Conservation (phyloP, 2,888 invertebrate species). For the Cerastoderma edule region DNA sequence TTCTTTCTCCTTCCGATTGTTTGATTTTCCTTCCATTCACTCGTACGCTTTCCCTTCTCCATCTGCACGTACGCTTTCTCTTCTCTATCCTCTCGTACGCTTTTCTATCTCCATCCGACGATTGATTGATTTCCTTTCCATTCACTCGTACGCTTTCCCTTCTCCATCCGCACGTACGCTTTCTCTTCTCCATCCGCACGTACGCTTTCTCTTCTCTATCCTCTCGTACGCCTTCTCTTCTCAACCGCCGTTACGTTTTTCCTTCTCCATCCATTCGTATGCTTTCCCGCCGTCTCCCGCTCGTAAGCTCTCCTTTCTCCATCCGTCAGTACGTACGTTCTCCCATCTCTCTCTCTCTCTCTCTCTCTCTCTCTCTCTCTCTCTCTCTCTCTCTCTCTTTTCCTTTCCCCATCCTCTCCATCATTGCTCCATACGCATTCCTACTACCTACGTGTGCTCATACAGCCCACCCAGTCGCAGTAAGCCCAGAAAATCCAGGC, state of each 20-base stretch:
- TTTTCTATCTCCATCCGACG: neutral
- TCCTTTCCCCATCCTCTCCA: neutral
- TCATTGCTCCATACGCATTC: neutral
- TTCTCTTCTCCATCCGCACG: neutral
- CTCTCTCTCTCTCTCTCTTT: conserved; percentile 8
- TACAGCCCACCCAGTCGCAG: no score
- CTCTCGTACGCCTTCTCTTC: neutral
- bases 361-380: conserved; percentile 19
- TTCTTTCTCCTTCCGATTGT: no score
- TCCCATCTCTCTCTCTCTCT: neutral
- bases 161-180: neutral
- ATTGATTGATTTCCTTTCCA: neutral
- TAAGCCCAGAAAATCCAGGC: no score
- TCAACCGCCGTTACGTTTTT: no score
- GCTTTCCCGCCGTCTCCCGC: neutral
- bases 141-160: neutral
- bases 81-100: neutral
- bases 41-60: no score
- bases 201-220: neutral
- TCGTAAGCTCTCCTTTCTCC: neutral
- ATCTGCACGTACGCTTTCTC: no score
- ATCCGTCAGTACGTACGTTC: neutral
- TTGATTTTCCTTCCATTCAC: no score
- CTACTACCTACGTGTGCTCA: no score
- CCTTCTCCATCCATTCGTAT: neutral